Base-by-base conservation (phyloP, 2,888 invertebrate species). In the Drosophila melanosoma region DNA sequence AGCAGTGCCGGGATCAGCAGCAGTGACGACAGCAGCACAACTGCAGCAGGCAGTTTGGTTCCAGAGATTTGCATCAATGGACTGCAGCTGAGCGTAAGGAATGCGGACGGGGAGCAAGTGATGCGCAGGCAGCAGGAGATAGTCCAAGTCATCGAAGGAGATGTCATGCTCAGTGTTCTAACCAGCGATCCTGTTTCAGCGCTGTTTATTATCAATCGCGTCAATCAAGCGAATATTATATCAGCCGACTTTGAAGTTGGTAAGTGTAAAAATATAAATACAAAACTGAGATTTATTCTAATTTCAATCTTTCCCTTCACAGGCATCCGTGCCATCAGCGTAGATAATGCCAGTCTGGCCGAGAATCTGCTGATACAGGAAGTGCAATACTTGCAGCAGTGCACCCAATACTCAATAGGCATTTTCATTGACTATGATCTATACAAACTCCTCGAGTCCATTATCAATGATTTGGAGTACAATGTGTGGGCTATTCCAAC, bases 401-500 rank as follows among this genome's bases (percentile, higher is more conserved):
- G 93, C 75, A 87, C 91, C 0, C 87, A 89, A 17, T 90, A 92
- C 72, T 90, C 92, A 3, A 82, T 93, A 69, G 93, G 93, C 17
- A 86, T 93, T 23, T 92, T 93, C 60, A 75, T 93, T 1, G 93
- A 93, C 52, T 74, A 83, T 38, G 92, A 93, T 60, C 72, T 93
- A 2, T 93, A 91, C 38, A 89, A 84, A n/a, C 74, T 58, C 1
- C 72, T 92, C 26, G 89, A 91, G 45, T 77, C 89, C 23, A 76
- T 92, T 3, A 91, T 93, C 32, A 90, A 85, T n/a, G 92, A 92
- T 10, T 68, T 92, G 42, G 93, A 93, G 53, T 93, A 92, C 66
- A 91, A 92, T 80, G 92, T 93, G 10, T 93, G 93, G 93, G 89
- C 93, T 11, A 90, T 93, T 71, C 92, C 93, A 2, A 83, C 92